These are phyloP conservation scores for Ennomos erosarius DNA, from an alignment of 2,888 invertebrate species.

Conservation along the genomic window DNA sequence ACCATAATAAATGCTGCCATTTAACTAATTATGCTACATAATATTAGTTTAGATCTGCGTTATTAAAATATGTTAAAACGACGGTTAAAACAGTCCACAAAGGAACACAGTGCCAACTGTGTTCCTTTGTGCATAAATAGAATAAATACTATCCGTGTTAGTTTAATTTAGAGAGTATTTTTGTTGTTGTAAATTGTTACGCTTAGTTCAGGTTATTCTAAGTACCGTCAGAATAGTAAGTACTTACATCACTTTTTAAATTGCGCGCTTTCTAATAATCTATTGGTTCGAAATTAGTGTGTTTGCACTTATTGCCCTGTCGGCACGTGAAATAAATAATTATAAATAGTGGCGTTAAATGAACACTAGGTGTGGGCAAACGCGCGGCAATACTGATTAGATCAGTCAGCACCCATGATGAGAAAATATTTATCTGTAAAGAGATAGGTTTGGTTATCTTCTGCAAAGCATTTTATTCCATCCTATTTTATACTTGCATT, in stretches of 20 bases:
- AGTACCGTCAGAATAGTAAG: conserved; percentile 15
- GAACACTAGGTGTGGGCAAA: conserved; percentile 45
- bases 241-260: background rate
- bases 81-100: conserved; percentile 52
- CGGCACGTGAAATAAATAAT: conserved; percentile 57
- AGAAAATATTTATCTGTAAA: conserved; percentile 51
- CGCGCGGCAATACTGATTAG: conserved; percentile 56
- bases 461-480: too few species aligned
- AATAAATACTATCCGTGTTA: conserved; percentile 32
- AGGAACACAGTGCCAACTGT: too few species aligned
- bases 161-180: conserved; percentile 50
- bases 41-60: conserved; percentile 39
- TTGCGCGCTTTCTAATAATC: background rate
- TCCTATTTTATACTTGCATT: too few species aligned
- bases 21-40: conserved; percentile 47
- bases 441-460: conserved; percentile 38
- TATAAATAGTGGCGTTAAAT: conserved; percentile 67
- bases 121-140: conserved; percentile 52
- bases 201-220: conserved; percentile 60
- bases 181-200: conserved; percentile 52
- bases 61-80: conserved; percentile 38
- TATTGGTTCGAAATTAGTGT: background rate
- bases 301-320: conserved; percentile 1
- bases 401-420: conserved; percentile 66
- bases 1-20: conserved; percentile 71